These are phyloP conservation scores for Caenorhabditis wallacei DNA, from an alignment of 2,888 invertebrate species.

Conservation along the genomic window DNA sequence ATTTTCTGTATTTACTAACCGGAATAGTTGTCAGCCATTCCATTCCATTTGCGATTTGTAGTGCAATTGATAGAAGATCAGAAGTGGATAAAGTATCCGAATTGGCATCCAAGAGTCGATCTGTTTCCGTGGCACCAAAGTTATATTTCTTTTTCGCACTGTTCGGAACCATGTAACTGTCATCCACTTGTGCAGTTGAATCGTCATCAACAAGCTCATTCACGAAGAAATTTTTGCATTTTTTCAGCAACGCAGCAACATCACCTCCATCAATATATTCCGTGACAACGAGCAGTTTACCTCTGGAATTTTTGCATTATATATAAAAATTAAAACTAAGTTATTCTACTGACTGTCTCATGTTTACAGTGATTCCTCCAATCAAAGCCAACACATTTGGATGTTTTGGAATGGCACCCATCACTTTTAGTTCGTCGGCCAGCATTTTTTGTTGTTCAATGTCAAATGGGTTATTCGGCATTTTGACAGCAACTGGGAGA, in stretches of 20 bases:
- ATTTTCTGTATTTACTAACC: conserved; percentile 85
- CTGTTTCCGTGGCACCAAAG: neutral
- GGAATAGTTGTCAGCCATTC: conserved; percentile 95
- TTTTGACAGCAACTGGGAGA: conserved; percentile 72
- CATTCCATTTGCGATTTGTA: conserved; percentile 97
- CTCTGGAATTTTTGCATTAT: conserved; percentile 60
- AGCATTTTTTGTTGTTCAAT: conserved; percentile 66
- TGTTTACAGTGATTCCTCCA: conserved; percentile 70
- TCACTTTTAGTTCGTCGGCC: conserved; percentile 72
- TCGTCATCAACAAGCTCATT: conserved; percentile 55
- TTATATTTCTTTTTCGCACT: conserved; percentile 53
- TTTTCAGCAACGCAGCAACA: conserved; percentile 57
- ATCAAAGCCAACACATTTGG: conserved; percentile 73
- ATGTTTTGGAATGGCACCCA: conserved; percentile 72
- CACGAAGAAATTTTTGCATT: conserved; percentile 37
- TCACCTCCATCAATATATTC: conserved; percentile 69
- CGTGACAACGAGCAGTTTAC: conserved; percentile 67
- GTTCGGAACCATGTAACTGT: conserved; percentile 61
- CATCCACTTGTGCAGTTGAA: conserved; percentile 22
- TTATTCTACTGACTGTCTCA: conserved; percentile 61
- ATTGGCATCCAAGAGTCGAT: conserved; percentile 13
- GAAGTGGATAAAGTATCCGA: conserved; percentile 57
- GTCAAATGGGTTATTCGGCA: conserved; percentile 51
- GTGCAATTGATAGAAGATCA: conserved; percentile 93
- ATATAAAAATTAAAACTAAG: neutral